These are phyloP conservation scores for Aythya baeri DNA, from an alignment of 2,113 vertebrate genomes.

Conservation along the genomic window DNA sequence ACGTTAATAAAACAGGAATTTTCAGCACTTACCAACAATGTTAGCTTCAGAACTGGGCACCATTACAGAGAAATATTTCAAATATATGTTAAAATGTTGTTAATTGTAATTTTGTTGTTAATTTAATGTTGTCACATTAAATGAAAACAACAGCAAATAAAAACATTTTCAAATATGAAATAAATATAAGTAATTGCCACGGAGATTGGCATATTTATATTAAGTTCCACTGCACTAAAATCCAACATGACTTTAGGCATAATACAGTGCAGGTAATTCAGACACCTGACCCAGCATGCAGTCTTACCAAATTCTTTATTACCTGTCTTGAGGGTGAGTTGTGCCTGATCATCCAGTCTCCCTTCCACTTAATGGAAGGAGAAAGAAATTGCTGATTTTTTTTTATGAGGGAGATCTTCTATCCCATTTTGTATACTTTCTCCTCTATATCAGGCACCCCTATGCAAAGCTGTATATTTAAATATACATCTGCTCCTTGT, in stretches of 20 bases:
- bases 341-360: background rate
- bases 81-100: background rate
- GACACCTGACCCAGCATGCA: background rate
- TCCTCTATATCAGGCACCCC: background rate
- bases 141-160: slow-evolving; percentile 3
- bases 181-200: background rate
- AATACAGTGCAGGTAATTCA: background rate
- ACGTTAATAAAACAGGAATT: slow-evolving; percentile 19
- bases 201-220: background rate
- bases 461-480: background rate
- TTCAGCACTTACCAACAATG: background rate
- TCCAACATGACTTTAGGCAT: background rate
- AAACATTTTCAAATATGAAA: background rate
- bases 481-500: background rate
- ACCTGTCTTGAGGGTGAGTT: background rate
- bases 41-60: background rate
- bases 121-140: background rate
- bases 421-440: background rate
- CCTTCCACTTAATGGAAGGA: background rate
- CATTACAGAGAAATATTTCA: background rate
- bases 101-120: background rate
- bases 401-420: background rate
- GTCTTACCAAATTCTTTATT: background rate
- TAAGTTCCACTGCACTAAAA: background rate
- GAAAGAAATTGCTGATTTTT: background rate